Evolutionary conservation across 2,113 vertebrate species (phyloP).

Genomic region (Pagrus major): DNA sequence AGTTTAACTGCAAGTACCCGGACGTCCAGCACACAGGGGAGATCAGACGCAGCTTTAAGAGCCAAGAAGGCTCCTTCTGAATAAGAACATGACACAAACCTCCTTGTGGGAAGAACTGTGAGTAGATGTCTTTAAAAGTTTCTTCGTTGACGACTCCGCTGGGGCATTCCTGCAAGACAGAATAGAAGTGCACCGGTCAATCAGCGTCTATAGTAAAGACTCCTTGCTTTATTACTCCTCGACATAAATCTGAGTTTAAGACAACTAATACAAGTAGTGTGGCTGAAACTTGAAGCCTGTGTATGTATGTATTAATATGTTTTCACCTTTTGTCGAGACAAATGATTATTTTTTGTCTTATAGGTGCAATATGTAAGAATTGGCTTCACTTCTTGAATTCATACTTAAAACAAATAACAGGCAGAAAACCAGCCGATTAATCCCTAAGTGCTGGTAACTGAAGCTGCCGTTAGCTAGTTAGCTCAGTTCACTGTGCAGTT

Average conservation of each 20-base stretch:
- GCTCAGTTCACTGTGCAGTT: too few relatives aligned
- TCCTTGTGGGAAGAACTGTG: constrained; percentile 98
- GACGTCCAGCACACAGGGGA: neutral
- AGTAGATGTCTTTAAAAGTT: constrained; percentile 98
- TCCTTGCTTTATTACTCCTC: neutral
- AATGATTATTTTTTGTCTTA: too few relatives aligned
- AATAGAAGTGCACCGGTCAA: neutral
- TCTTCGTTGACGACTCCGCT: constrained; percentile 98
- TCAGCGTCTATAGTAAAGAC: neutral
- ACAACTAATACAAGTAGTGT: neutral
- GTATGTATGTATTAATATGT: too few relatives aligned
- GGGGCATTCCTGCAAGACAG: constrained; percentile 91
- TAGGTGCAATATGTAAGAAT: too few relatives aligned
- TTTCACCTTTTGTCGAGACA: too few relatives aligned
- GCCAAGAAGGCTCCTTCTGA: neutral
- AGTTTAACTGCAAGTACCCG: neutral
- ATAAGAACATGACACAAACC: constrained; percentile 83
- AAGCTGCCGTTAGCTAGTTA: too few relatives aligned
- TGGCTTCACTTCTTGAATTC: too few relatives aligned
- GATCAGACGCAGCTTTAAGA: neutral
- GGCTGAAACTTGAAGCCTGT: neutral
- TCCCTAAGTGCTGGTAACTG: too few relatives aligned
- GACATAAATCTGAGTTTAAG: neutral
- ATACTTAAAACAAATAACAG: too few relatives aligned
- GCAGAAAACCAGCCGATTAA: too few relatives aligned